Evolutionary conservation across 1,140 invertebrate genomes (phyloP), one percentile per base, ranked within the genome.

Genomic region (Diploscapter pachys): DNA sequence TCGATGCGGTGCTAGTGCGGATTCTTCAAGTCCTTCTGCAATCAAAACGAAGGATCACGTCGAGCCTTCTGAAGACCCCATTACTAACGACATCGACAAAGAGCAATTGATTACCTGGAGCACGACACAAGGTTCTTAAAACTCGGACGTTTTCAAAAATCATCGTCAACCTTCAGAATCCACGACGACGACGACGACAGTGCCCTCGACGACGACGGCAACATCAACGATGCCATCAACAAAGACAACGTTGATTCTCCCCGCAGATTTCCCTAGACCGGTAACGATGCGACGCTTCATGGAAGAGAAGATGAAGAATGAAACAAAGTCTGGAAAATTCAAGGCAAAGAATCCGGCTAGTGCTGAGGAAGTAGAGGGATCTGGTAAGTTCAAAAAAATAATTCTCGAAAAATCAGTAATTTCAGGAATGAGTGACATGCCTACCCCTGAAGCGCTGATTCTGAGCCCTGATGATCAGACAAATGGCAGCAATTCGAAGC

Each of bases 41-140:
- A 1, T 31, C 31, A 31, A 31, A 59, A 75, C 51, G 49, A 66
- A 8, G 9, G 31, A n/a, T n/a, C 78, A 49, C 13, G 11, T 73
- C 9, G 77, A 78, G 48, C 9, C 9, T 3, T 48, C 76, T 4
- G 63, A 55, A 57, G 62, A 55, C 11, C 13, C 49, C 2, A 66
- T 77, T 62, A 63, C 51, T 13, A 73, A 73, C 48, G 81, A 82
- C n/a, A 55, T 81, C 4, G 72, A 83, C 13, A 63, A 69, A 52
- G 80, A 81, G 13, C 70, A 82, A 49, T 78, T 81, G 3, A 77
- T 81, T n/a, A 79, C 71, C 31, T 63, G 59, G n/a, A 56, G 50
- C 51, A 75, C 67, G 53, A 49, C 59, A 65, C 64, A 13, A 5
- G 48, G 51, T 57, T 48, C 73, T 63, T 75, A 9, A 8, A 73